These are phyloP conservation scores for Onychomys arenicola DNA, from an alignment of 2,797 vertebrate genomes.

Conservation along the genomic window DNA sequence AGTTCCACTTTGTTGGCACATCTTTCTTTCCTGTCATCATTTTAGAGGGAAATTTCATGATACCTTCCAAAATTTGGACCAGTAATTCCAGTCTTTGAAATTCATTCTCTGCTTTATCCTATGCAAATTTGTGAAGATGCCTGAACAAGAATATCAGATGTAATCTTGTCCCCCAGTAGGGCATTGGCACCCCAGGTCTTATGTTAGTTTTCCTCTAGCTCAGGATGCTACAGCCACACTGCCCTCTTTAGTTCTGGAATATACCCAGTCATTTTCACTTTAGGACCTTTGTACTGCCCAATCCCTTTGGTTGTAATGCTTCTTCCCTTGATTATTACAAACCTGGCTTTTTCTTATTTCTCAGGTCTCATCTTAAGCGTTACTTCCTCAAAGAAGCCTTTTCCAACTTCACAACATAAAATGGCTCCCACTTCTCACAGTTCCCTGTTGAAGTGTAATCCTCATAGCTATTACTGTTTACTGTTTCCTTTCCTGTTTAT, in stretches of 20 bases:
- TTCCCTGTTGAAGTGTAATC: conserved; percentile 27
- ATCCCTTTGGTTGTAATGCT: not conserved
- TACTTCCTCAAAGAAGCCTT: conserved; percentile 21
- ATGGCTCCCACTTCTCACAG: not conserved
- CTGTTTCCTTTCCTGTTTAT: conserved; percentile 23
- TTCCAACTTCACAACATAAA: not conserved
- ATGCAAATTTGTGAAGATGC: not conserved
- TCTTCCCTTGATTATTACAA: not conserved
- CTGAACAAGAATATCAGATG: not conserved
- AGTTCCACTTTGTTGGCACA: not conserved
- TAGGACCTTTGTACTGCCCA: not conserved
- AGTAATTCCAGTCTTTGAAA: not conserved
- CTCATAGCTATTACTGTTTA: not conserved
- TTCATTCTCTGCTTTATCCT: not conserved
- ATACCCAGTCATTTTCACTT: not conserved
- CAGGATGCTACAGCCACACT: not conserved
- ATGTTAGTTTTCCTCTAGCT: not conserved
- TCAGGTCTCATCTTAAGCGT: conserved; percentile 2
- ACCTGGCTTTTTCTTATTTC: not conserved
- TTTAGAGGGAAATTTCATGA: not conserved
- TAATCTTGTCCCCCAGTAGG: not conserved
- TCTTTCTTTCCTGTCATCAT: not conserved
- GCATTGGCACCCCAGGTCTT: not conserved
- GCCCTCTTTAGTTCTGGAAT: not conserved
- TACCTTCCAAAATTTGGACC: not conserved